Percentiles rank a stretch among this genome's conserved stretches.
Conservation (phyloP, 2,888 invertebrate genomes). For the Meta bourneti region DNA sequence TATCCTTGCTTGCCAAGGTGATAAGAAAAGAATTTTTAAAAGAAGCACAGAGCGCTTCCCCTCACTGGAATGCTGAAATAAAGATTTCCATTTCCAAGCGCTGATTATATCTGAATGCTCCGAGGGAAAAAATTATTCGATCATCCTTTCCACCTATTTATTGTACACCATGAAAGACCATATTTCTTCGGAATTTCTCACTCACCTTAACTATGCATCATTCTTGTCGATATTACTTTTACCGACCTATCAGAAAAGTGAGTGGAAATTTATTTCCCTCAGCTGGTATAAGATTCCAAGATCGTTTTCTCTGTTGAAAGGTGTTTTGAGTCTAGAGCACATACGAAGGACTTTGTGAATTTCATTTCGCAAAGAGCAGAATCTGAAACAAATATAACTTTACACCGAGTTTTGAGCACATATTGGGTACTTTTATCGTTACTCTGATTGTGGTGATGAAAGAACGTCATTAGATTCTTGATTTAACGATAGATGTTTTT, state of each 20-base stretch:
- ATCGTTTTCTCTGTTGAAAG: not conserved
- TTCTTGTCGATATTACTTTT: constrained; percentile 1
- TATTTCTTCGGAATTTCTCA: not conserved
- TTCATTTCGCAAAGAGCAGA: not conserved
- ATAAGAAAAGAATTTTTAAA: not conserved
- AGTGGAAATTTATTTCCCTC: not conserved
- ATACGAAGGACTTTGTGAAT: constrained; percentile 12
- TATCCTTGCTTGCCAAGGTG: not conserved
- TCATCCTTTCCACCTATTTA: constrained; percentile 16
- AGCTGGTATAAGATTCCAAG: not conserved
- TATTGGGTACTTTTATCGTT: no score
- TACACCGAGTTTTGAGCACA: not conserved
- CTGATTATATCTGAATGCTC: constrained; percentile 14
- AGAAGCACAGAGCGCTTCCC: not conserved
- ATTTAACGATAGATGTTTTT: no score
- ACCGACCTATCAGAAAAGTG: not conserved
- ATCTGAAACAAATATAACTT: not conserved
- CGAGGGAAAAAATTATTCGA: not conserved
- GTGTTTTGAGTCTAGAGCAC: not conserved
- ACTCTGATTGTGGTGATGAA: no score
- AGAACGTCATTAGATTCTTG: no score
- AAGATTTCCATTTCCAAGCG: constrained; percentile 15
- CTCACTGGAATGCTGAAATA: not conserved
- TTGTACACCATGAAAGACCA: constrained; percentile 6
- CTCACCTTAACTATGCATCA: not conserved